A percentile compares a stretch with the other conserved stretches of the same genome.
Evolutionary conservation across 2,113 vertebrate genomes (phyloP).

Genomic region (Datnioides undecimradiatus): DNA sequence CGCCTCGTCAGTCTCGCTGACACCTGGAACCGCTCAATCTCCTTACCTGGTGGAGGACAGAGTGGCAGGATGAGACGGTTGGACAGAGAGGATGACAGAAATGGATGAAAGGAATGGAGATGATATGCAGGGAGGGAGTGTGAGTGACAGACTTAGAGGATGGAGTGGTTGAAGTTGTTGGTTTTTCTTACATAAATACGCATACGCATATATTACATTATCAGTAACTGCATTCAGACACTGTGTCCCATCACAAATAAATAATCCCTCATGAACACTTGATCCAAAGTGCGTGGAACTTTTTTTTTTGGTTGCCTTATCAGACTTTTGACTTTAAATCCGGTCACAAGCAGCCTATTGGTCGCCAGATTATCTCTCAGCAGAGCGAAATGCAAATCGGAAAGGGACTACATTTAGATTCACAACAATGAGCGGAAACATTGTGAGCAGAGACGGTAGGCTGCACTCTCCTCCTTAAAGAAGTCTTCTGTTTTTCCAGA

Average conservation of each 20-base stretch:
- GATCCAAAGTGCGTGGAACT: background rate
- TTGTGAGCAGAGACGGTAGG: background rate
- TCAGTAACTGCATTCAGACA: conserved; percentile 15
- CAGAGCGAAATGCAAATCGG: conserved; percentile 42
- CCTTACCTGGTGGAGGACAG: conserved; percentile 57
- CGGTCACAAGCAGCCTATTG: conserved; percentile 1
- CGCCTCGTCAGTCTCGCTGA: conserved; percentile 57
- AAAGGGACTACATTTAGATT: conserved; percentile 47
- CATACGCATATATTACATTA: background rate
- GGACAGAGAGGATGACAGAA: conserved; percentile 30
- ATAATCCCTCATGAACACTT: conserved; percentile 34
- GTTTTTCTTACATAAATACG: conserved; percentile 21
- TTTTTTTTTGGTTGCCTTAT: conserved; percentile 9
- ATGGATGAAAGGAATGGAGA: conserved; percentile 42
- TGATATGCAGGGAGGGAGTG: conserved; percentile 10
- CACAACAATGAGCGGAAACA: conserved; percentile 32
- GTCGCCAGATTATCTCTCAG: conserved; percentile 40
- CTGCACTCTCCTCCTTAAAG: conserved; percentile 42
- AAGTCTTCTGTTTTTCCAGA: conserved; percentile 45
- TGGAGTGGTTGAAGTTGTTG: conserved; percentile 25
- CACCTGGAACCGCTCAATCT: conserved; percentile 69
- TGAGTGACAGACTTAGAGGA: conserved; percentile 16
- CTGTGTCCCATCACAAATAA: conserved; percentile 7
- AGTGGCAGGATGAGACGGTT: background rate
- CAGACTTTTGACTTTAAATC: conserved; percentile 21